Base-by-base conservation (phyloP, 2,113 vertebrate genomes). In the Oenanthe oenanthe region DNA sequence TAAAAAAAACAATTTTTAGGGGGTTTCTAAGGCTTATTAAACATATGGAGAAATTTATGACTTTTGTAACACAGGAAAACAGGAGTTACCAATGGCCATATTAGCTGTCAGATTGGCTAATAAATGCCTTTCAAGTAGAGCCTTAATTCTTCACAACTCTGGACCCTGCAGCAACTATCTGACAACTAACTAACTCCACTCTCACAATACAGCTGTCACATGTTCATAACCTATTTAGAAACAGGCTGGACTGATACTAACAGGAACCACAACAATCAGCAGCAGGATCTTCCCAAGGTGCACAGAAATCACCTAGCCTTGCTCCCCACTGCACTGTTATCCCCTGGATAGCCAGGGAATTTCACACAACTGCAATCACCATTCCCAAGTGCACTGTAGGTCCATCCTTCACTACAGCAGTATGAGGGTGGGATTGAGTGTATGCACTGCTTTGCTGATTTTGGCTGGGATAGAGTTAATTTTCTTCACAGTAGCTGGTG, bases 191-290 rank as follows among this genome's bases (percentile, higher is more conserved):
- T 40, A 83, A 58, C 31, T 76, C 42, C 25, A 25, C 14, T 38
- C 26, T 72, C 31, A 53, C 26, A 28, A 14, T 13, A 31, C 22
- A 77, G 12, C 19, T 31, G 3, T 22, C 40, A 61, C 0, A 0
- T 5, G 14, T 28, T 32, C 21, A 28, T 17, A 43, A 36, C 2
- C 5, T 53, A 31, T 57, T 57, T 2, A 57, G 17, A 48, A 91
- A 70, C 15, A 16, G 17, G 8, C 4, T 48, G 68, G 29, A 43
- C 13, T n/a, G 29, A 32, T 10, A 40, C 25, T 7, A 36, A 57
- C 47, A 65, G 18, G 70, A 77, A 60, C 10, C 4, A 14, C 6
- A 48, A 13, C 21, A 17, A 67, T 3, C 36, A 72, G 16, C 4
- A 86, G 40, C 36, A 89, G 40, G 61, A 54, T 40, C 38, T 62